These are phyloP conservation scores for Micromys minutus DNA, from an alignment of 2,113 vertebrate species.

Conservation along the genomic window DNA sequence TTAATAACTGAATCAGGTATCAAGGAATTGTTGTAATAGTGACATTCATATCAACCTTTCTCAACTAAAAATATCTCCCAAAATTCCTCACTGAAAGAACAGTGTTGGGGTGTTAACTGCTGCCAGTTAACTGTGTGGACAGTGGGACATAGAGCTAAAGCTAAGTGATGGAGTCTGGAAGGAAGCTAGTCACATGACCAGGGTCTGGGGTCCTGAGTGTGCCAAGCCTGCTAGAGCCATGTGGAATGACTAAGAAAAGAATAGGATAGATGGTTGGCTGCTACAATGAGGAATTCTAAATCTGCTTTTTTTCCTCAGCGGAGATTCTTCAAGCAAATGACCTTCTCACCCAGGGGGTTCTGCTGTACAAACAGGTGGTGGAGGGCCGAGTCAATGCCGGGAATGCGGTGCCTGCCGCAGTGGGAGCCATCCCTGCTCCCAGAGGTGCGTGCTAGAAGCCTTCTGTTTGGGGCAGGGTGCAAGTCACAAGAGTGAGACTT, in stretches of 20 bases:
- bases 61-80: not conserved
- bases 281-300: not conserved
- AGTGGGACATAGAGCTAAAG: too few relatives aligned
- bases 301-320: conserved; percentile 72
- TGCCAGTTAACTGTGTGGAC: not conserved
- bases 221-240: not conserved
- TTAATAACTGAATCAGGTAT: not conserved
- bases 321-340: conserved; percentile 92
- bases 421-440: conserved; percentile 10
- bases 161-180: not conserved
- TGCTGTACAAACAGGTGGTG: conserved; percentile 84
- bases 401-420: conserved; percentile 2
- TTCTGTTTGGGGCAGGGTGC: not conserved
- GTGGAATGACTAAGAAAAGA: not conserved
- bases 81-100: not conserved
- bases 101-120: not conserved
- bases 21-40: not conserved
- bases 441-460: conserved; percentile 71
- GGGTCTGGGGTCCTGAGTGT: not conserved
- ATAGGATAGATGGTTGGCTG: not conserved
- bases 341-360: conserved; percentile 84
- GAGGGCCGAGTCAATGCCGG: conserved; percentile 73
- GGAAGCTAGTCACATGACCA: not conserved
- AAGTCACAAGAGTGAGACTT: not conserved
- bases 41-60: not conserved